These are phyloP conservation scores for Mirounga angustirostris DNA, from an alignment of 2,113 vertebrate genomes.

Conservation along the genomic window DNA sequence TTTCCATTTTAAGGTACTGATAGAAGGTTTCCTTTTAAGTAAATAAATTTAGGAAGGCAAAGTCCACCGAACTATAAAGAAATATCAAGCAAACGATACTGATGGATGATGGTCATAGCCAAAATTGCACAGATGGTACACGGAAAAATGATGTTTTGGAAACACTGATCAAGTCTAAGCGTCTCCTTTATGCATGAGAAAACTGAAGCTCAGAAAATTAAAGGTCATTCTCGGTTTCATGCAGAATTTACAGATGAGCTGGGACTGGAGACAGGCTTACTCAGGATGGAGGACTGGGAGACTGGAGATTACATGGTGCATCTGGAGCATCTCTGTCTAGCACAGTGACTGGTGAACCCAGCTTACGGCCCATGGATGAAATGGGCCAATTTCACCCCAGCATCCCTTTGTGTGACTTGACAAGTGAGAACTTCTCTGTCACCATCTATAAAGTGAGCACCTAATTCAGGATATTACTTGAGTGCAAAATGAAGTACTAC, in stretches of 20 bases:
- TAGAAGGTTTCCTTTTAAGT: background rate
- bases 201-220: background rate
- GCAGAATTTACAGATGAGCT: background rate
- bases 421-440: background rate
- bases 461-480: background rate
- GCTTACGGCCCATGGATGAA: background rate
- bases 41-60: slow-evolving; percentile 7
- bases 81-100: background rate
- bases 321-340: background rate
- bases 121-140: background rate
- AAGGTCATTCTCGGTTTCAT: background rate
- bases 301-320: fast-evolving
- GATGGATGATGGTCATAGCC: background rate
- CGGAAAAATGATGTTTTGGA: background rate
- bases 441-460: background rate
- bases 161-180: background rate
- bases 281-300: background rate
- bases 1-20: background rate
- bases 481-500: background rate
- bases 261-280: background rate
- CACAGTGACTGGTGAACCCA: background rate
- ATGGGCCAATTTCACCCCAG: background rate
- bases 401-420: background rate
- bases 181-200: background rate
- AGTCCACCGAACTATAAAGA: background rate